Evolutionary conservation across 2,113 vertebrate genomes (phyloP).

Genomic region (Labrus mixtus): DNA sequence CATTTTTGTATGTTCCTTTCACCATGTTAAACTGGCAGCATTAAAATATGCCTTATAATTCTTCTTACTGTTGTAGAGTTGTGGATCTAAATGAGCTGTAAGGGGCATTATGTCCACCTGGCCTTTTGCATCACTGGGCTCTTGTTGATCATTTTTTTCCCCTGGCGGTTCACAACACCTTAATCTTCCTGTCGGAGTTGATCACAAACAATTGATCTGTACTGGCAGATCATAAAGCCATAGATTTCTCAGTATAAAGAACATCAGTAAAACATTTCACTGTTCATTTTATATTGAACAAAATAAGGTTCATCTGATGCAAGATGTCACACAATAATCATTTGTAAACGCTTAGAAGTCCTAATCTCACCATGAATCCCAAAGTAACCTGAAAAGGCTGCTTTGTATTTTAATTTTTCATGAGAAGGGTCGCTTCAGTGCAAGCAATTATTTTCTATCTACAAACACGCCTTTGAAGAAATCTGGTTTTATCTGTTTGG

Average conservation of each 20-base stretch:
- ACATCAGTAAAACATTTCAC: slow-evolving; percentile 3
- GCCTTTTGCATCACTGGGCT: too few species aligned
- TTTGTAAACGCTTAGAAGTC: slow-evolving; percentile 24
- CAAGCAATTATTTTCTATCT: slow-evolving; percentile 63
- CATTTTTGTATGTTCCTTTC: too few species aligned
- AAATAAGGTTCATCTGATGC: slow-evolving; percentile 27
- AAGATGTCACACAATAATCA: slow-evolving; percentile 8
- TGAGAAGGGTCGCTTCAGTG: slow-evolving; percentile 15
- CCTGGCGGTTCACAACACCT: neutral
- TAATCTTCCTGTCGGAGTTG: neutral
- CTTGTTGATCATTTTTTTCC: too few species aligned
- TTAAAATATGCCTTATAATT: too few species aligned
- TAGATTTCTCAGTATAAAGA: slow-evolving; percentile 9
- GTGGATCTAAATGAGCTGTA: too few species aligned
- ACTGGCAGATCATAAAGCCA: neutral
- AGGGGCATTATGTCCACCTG: too few species aligned
- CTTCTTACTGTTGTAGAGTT: too few species aligned
- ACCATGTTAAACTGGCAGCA: too few species aligned
- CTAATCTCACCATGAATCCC: slow-evolving; percentile 36
- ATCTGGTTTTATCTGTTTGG: slow-evolving; percentile 30
- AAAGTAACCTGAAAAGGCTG: slow-evolving; percentile 43
- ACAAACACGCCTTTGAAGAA: slow-evolving; percentile 50
- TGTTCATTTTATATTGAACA: slow-evolving; percentile 2
- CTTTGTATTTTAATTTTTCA: slow-evolving; percentile 47
- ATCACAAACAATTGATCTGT: neutral